Evolutionary conservation across 2,888 invertebrate species (phyloP).

Genomic region (Schizaphis graminum): DNA sequence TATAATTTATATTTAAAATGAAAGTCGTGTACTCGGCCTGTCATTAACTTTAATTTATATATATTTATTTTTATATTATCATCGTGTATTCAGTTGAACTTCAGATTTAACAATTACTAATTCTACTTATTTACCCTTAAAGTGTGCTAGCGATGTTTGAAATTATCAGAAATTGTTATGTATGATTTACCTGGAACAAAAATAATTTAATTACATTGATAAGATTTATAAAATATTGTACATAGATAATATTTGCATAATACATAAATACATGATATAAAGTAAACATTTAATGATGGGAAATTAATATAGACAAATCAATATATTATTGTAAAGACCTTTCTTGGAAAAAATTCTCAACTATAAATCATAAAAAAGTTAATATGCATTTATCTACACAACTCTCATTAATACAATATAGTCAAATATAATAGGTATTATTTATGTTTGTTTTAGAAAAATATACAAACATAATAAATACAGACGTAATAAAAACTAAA

Average conservation of each 20-base stretch:
- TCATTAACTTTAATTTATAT: neutral
- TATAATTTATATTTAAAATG: neutral
- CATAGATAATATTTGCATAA: neutral
- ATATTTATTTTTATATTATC: neutral
- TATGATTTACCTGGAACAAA: slow-evolving; percentile 20
- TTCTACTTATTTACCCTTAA: neutral
- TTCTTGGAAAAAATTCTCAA: neutral
- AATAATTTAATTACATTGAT: neutral
- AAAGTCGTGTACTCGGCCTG: neutral
- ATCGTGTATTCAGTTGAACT: neutral
- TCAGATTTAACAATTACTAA: neutral
- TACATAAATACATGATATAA: neutral
- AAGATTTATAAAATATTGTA: neutral
- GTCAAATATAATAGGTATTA: neutral
- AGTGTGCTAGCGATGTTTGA: neutral
- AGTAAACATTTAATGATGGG: neutral
- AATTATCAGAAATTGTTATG: neutral
- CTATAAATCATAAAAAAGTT: neutral
- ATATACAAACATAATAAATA: neutral
- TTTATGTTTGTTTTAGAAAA: neutral
- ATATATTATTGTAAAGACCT: neutral
- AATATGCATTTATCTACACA: neutral
- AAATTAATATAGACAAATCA: neutral
- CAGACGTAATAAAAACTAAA: neutral
- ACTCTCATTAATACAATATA: neutral